Conservation (phyloP, 92 coral and sea anemone genomes). For the Epizoanthus scotinus region DNA sequence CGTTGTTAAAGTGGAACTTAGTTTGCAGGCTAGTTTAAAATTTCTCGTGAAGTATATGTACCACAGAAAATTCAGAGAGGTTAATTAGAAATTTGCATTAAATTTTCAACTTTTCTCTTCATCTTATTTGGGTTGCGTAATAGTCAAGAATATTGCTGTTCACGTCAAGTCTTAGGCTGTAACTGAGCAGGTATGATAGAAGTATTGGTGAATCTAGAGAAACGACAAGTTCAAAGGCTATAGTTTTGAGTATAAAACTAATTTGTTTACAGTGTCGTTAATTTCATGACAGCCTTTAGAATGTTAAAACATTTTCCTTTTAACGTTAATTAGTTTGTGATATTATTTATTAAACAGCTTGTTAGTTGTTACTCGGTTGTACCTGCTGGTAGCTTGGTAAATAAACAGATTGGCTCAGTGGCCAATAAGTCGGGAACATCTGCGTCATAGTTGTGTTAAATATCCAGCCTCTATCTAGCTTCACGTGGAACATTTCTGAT, state of each 20-base stretch:
- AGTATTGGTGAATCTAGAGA: not conserved
- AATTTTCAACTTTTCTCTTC: too few species aligned
- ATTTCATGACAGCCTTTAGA: not conserved
- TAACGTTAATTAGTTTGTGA: not conserved
- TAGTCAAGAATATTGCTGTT: not conserved
- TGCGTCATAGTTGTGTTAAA: too few species aligned
- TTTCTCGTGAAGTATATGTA: too few species aligned
- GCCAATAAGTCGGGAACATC: too few species aligned
- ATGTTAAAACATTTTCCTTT: not conserved
- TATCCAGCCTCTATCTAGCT: too few species aligned
- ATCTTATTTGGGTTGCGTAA: not conserved
- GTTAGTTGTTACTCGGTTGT: not conserved
- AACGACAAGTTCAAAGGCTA: not conserved
- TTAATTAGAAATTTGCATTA: too few species aligned
- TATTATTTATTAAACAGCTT: slow-evolving; percentile 15
- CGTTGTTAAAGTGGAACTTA: too few species aligned
- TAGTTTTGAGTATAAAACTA: not conserved
- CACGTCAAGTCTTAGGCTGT: not conserved
- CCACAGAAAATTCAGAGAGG: too few species aligned
- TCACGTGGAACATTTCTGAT: too few species aligned
- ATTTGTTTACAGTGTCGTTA: not conserved
- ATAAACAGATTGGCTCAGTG: too few species aligned
- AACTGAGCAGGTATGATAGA: not conserved
- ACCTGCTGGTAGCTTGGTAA: too few species aligned
- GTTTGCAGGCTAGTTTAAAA: too few species aligned